These are phyloP conservation scores for Sminthopsis crassicaudata DNA, from an alignment of 2,113 vertebrate species.

Conservation along the genomic window DNA sequence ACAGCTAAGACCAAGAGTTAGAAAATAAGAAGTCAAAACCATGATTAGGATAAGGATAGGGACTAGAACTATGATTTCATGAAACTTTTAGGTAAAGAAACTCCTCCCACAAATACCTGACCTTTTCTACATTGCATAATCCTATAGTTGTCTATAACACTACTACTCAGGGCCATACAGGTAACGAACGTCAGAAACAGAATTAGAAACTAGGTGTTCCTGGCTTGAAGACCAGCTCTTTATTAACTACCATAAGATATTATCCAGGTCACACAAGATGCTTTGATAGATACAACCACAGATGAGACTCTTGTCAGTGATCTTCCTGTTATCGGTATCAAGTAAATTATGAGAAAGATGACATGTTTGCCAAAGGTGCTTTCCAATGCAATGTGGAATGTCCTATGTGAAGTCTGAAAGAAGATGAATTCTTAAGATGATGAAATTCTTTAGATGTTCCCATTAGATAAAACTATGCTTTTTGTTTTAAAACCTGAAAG, in stretches of 20 bases:
- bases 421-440: neutral
- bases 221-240: neutral
- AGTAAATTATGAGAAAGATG: neutral
- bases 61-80: neutral
- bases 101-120: neutral
- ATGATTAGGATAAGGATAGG: neutral
- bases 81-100: neutral
- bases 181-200: neutral
- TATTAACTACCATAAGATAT: neutral
- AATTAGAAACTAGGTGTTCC: neutral
- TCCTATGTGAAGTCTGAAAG: neutral
- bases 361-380: neutral
- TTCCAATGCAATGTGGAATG: neutral
- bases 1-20: slow-evolving; percentile 21
- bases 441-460: neutral
- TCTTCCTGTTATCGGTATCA: neutral
- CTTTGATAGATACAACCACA: neutral
- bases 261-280: neutral
- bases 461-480: neutral
- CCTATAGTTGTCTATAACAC: neutral
- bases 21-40: slow-evolving; percentile 18
- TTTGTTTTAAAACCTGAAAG: neutral
- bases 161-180: neutral
- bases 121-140: neutral
- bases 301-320: neutral